A percentile compares a stretch with the other conserved stretches of the same genome.
phyloP scores from a whole-genome alignment of 1,140 invertebrate genomes.

The Panulirus ornatus region DNA sequence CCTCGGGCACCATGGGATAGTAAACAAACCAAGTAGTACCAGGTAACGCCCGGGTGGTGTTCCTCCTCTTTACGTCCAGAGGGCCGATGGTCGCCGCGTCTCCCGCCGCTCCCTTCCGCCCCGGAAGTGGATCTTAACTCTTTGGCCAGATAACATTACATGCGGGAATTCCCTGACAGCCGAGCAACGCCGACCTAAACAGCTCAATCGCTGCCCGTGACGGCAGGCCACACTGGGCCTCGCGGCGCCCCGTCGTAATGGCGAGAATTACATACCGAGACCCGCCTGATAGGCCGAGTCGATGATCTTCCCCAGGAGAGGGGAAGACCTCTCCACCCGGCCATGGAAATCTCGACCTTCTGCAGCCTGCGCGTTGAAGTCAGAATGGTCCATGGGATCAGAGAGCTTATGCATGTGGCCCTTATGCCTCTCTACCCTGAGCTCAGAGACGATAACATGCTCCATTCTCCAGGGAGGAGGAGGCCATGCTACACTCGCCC shows the following conservation, averaged over 20 bases:
- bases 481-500: not conserved
- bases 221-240: not conserved
- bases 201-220: slow-evolving; percentile 26
- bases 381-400: not conserved
- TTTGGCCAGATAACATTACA: slow-evolving; percentile 35
- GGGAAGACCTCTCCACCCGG: not conserved
- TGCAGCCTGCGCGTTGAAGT: not conserved
- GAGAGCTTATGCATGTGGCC: not conserved
- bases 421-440: not conserved
- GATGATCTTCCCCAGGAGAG: slow-evolving; percentile 13
- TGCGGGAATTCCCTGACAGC: slow-evolving; percentile 40
- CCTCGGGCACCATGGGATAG: too few species aligned
- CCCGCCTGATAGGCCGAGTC: slow-evolving; percentile 6
- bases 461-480: too few species aligned
- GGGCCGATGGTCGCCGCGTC: not conserved
- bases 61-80: not conserved
- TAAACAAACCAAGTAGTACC: too few species aligned
- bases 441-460: not conserved
- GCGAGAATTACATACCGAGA: not conserved
- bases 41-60: too few species aligned
- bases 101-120: not conserved
- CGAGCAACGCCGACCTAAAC: not conserved
- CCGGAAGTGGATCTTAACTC: slow-evolving; percentile 5
- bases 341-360: not conserved
- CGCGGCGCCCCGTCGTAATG: not conserved